A percentile compares a stretch with the other conserved stretches of the same genome.
phyloP scores from a whole-genome alignment of 2,797 vertebrate species.

The Xyrichtys novacula region DNA sequence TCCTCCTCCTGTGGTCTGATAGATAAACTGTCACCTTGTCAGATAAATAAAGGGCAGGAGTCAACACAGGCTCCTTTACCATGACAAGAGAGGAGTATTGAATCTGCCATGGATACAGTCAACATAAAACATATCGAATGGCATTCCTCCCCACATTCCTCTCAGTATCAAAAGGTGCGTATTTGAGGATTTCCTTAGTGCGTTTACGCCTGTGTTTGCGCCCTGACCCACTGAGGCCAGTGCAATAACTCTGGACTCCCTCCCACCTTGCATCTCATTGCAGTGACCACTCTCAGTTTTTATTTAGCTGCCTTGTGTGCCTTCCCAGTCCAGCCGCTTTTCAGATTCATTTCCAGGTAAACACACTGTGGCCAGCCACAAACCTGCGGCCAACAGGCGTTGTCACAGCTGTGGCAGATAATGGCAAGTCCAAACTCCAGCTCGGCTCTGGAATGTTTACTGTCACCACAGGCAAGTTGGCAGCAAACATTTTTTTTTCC shows the following conservation, averaged over 20 bases:
- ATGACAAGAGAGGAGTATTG: slow-evolving; percentile 86
- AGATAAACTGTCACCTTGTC: slow-evolving; percentile 83
- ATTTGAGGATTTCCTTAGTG: slow-evolving; percentile 84
- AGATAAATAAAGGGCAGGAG: slow-evolving; percentile 80
- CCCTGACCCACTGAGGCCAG: slow-evolving; percentile 79
- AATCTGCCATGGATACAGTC: slow-evolving; percentile 80
- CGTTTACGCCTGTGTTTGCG: slow-evolving; percentile 85
- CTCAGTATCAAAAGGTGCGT: slow-evolving; percentile 85
- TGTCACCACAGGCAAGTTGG: slow-evolving; percentile 90
- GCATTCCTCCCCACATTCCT: slow-evolving; percentile 73
- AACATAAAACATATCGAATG: slow-evolving; percentile 70
- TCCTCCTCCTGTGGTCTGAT: slow-evolving; percentile 80
- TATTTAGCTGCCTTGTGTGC: slow-evolving; percentile 86
- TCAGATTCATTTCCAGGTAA: slow-evolving; percentile 95
- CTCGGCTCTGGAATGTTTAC: slow-evolving; percentile 93
- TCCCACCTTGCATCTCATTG: slow-evolving; percentile 80
- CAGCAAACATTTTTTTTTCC: slow-evolving; percentile 87
- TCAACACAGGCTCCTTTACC: slow-evolving; percentile 83
- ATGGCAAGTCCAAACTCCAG: slow-evolving; percentile 85
- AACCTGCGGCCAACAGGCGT: slow-evolving; percentile 88
- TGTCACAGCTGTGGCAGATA: slow-evolving; percentile 91
- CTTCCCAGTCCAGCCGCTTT: slow-evolving; percentile 87
- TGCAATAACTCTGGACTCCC: slow-evolving; percentile 83
- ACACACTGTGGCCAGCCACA: slow-evolving; percentile 87
- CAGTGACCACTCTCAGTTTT: slow-evolving; percentile 80